Percentiles rank a stretch among this genome's conserved stretches.
Conservation (phyloP, 2,888 invertebrate species). For the Patella depressa region DNA sequence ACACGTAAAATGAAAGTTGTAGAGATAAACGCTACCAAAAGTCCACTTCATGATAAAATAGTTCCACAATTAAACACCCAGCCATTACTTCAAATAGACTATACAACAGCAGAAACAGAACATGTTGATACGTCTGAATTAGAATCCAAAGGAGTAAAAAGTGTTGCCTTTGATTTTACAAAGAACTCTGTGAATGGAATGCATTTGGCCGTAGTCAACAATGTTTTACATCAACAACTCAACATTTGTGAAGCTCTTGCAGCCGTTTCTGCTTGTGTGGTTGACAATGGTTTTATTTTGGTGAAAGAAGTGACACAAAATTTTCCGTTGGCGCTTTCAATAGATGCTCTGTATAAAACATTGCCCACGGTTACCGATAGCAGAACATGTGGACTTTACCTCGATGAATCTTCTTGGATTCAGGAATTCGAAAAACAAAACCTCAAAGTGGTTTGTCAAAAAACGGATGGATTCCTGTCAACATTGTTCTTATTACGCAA, state of each 20-base stretch:
- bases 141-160: conserved; percentile 77
- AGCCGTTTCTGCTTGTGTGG: conserved; percentile 75
- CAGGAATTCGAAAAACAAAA: conserved; percentile 65
- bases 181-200: conserved; percentile 45
- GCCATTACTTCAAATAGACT: conserved; percentile 78
- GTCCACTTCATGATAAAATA: conserved; percentile 44
- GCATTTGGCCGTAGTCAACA: conserved; percentile 63
- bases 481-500: conserved; percentile 76
- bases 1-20: conserved; percentile 81
- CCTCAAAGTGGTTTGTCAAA: conserved; percentile 77
- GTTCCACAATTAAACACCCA: conserved; percentile 76
- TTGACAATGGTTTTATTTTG: conserved; percentile 74
- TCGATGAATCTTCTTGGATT: conserved; percentile 51
- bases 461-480: conserved; percentile 77
- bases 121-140: conserved; percentile 26
- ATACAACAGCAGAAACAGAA: conserved; percentile 74
- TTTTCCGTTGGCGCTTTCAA: conserved; percentile 52
- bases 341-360: conserved; percentile 48
- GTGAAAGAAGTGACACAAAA: conserved; percentile 71
- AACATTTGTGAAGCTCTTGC: conserved; percentile 45
- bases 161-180: conserved; percentile 75
- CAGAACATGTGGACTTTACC: conserved; percentile 47
- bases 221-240: conserved; percentile 53
- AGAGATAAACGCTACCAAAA: conserved; percentile 75
- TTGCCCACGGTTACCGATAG: conserved; percentile 30